Evolutionary conservation across 2,797 vertebrate genomes (phyloP).

Genomic region (Remorina albescens): DNA sequence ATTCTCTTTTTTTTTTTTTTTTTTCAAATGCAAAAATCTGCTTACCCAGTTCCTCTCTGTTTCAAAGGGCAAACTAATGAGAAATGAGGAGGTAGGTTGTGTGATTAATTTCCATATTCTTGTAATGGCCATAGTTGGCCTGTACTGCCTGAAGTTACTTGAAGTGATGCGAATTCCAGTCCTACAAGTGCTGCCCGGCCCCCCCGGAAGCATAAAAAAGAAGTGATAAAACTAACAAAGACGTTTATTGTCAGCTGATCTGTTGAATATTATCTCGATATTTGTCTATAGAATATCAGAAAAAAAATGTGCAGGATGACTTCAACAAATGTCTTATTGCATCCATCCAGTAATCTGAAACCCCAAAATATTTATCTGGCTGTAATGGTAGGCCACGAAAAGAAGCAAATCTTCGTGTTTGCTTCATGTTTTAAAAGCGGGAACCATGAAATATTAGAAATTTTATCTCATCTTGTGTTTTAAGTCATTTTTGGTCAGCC

Average conservation of each 20-base stretch:
- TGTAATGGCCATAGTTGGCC: slow-evolving; percentile 12
- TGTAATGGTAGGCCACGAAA: not conserved
- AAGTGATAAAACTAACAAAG: not conserved
- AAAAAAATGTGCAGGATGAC: not conserved
- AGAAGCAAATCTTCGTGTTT: not conserved
- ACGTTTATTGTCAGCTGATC: too few relatives aligned
- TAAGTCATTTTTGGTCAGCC: not conserved
- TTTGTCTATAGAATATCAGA: not conserved
- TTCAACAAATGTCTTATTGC: not conserved
- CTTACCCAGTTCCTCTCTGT: not conserved
- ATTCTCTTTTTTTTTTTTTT: too few relatives aligned
- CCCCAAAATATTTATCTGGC: not conserved
- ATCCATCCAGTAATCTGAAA: not conserved
- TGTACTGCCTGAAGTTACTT: not conserved
- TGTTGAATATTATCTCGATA: too few relatives aligned
- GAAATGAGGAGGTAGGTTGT: slow-evolving; percentile 1
- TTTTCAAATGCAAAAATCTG: too few relatives aligned
- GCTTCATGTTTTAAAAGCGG: too few relatives aligned
- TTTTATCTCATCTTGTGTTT: not conserved
- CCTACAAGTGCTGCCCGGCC: not conserved
- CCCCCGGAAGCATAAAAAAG: not conserved
- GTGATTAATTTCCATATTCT: slow-evolving; percentile 26
- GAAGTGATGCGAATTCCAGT: not conserved
- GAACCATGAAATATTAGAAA: not conserved
- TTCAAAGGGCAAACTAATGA: not conserved